A percentile compares a stretch with the other conserved stretches of the same genome.
Evolutionary conservation across 2,797 vertebrate genomes (phyloP).

Genomic region (Pangasius sanitwongsei): DNA sequence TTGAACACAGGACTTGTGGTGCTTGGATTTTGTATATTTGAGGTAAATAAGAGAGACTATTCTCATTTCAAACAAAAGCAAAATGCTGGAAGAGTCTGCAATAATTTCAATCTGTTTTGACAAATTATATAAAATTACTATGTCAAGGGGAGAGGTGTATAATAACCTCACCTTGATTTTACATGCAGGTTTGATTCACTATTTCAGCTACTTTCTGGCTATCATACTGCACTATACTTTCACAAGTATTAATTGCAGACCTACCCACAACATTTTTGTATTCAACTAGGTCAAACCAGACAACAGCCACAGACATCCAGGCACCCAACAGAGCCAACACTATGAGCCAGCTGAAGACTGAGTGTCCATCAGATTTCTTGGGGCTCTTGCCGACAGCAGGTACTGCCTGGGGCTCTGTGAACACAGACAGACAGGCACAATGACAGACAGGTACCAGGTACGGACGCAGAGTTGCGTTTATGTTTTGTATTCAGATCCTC

Average conservation of each 20-base stretch:
- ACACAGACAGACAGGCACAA: conserved; percentile 28
- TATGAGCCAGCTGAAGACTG: conserved; percentile 93
- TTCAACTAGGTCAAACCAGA: conserved; percentile 97
- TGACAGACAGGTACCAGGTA: neutral
- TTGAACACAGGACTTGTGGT: neutral
- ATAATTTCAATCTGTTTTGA: neutral
- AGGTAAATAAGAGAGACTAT: neutral
- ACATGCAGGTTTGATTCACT: neutral
- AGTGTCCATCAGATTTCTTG: conserved; percentile 68
- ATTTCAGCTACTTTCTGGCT: no score
- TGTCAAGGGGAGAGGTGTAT: no score
- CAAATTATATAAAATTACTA: no score
- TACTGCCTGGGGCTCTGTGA: conserved; percentile 63
- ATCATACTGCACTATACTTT: neutral
- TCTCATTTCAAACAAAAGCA: neutral
- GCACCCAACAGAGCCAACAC: conserved; percentile 92
- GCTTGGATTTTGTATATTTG: neutral
- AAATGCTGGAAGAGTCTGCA: neutral
- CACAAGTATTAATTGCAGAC: conserved; percentile 46
- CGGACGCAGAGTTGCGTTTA: neutral
- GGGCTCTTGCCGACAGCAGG: conserved; percentile 66
- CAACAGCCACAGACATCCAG: conserved; percentile 93
- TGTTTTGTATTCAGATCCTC: neutral
- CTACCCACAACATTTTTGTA: conserved; percentile 92
- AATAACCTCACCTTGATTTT: neutral